These are phyloP conservation scores for Hepsetus odoe DNA, from an alignment of 2,113 vertebrate species.

Conservation along the genomic window DNA sequence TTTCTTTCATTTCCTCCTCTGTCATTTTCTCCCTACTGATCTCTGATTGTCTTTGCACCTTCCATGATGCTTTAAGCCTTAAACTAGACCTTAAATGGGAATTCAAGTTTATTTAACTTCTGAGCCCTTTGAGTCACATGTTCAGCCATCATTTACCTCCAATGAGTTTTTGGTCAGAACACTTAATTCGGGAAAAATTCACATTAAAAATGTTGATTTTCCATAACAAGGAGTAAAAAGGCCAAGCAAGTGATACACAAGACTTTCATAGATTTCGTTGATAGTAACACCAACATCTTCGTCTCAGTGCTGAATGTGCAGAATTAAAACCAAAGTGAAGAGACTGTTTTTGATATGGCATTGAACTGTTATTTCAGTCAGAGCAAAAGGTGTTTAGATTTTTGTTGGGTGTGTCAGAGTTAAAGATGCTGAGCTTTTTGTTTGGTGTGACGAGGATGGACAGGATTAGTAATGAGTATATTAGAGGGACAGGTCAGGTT, in stretches of 20 bases:
- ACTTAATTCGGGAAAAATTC: background rate
- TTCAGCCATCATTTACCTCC: background rate
- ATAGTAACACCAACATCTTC: background rate
- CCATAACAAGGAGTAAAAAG: background rate
- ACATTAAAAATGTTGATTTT: background rate
- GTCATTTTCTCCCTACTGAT: conserved; percentile 24
- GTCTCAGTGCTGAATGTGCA: background rate
- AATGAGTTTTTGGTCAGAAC: background rate
- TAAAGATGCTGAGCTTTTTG: no score
- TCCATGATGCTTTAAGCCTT: conserved; percentile 10
- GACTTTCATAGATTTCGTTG: background rate
- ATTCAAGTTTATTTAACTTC: background rate
- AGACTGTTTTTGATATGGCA: background rate
- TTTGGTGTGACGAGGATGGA: no score
- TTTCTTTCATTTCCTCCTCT: conserved; percentile 45
- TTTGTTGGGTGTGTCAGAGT: no score
- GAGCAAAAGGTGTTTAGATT: no score
- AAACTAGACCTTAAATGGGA: conserved; percentile 23
- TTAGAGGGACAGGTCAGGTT: no score
- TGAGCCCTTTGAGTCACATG: background rate
- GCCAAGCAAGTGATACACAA: background rate
- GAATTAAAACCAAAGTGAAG: background rate
- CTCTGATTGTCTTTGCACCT: conserved; percentile 30
- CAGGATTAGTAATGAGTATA: no score
- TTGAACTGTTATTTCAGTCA: no score